Evolutionary conservation across 2,888 invertebrate genomes (phyloP), one percentile per base, ranked within the genome.

Genomic region (Dasypogon diadema): DNA sequence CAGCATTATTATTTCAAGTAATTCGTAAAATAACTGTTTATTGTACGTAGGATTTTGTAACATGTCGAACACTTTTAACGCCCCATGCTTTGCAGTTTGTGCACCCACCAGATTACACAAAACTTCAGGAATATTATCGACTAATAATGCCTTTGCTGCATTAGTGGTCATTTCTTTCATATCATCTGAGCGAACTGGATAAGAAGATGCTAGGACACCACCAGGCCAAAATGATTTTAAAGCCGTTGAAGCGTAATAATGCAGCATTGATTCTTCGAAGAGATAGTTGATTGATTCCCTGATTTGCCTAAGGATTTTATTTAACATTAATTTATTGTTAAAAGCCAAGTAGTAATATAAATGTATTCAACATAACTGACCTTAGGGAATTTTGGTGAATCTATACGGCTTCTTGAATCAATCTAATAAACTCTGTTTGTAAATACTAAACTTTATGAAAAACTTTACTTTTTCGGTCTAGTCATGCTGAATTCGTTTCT

Each of bases 151-250:
- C 68, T 85, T 85, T 58, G 94, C 94, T 79, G 92, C 88, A 75
- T 90, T 89, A 46, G 92, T 90, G 2, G 92, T 92, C 85, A 90
- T 90, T 78, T 91, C 89, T 82, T 90, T 91, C 81, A 92, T 89
- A 77, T 91, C 90, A 54, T 90, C 89, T 5, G 89, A 89, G 75
- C 90, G 87, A 18, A 85, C 81, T 0, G 85, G 85, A 80, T 85
- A 85, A 1, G 83, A 82, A 0, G 85, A 84, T 2, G 91, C 90
- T 0, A 93, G 86, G n/a, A 90, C 90, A 1, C 95, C 95, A 72
- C 93, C 92, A 0, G 95, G 95, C 96, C 96, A 97, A 91, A 95
- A 94, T 1, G 93, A 93, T 84, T 96, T 95, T 74, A 93, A 89
- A 77, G 95, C 90, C 26, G 93, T 88, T 76, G 93, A 92, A 58